phyloP scores from a whole-genome alignment of 2,797 vertebrate genomes.

The Diplodus puntazzo region DNA sequence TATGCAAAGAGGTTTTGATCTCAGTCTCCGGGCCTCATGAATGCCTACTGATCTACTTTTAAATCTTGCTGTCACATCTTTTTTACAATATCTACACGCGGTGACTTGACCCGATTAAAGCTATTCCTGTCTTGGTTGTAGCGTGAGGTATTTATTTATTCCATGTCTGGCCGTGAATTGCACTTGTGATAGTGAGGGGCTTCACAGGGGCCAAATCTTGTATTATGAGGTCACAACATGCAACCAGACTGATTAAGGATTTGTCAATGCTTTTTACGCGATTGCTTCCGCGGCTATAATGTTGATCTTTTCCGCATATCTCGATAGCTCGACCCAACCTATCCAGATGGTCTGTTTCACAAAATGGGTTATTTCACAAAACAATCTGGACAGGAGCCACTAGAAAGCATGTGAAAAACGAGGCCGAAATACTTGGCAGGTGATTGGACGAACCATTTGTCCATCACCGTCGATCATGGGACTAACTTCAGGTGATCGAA shows the following conservation, averaged over 20 bases:
- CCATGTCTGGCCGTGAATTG: constrained; percentile 24
- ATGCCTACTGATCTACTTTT: constrained; percentile 53
- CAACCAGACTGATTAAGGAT: neutral
- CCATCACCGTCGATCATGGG: too few species aligned
- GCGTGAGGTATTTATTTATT: constrained; percentile 30
- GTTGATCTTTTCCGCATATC: neutral
- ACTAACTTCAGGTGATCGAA: too few species aligned
- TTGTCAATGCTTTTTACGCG: constrained; percentile 15
- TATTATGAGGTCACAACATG: neutral
- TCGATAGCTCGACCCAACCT: constrained; percentile 18
- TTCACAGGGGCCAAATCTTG: constrained; percentile 1
- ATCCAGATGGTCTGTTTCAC: too few species aligned
- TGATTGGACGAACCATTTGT: too few species aligned
- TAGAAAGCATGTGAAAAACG: too few species aligned
- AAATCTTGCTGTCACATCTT: constrained; percentile 56
- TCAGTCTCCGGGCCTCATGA: constrained; percentile 45
- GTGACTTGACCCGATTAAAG: constrained; percentile 55
- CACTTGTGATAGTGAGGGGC: constrained; percentile 14
- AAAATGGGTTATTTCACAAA: too few species aligned
- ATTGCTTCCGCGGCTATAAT: constrained; percentile 1
- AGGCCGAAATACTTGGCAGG: too few species aligned
- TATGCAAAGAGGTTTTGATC: constrained; percentile 65
- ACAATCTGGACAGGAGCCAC: too few species aligned
- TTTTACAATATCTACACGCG: constrained; percentile 55
- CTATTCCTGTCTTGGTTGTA: constrained; percentile 44